Evolutionary conservation across 2,888 invertebrate genomes (phyloP), one percentile per base, ranked within the genome.

Genomic region (Disparrhopalites patrizii): DNA sequence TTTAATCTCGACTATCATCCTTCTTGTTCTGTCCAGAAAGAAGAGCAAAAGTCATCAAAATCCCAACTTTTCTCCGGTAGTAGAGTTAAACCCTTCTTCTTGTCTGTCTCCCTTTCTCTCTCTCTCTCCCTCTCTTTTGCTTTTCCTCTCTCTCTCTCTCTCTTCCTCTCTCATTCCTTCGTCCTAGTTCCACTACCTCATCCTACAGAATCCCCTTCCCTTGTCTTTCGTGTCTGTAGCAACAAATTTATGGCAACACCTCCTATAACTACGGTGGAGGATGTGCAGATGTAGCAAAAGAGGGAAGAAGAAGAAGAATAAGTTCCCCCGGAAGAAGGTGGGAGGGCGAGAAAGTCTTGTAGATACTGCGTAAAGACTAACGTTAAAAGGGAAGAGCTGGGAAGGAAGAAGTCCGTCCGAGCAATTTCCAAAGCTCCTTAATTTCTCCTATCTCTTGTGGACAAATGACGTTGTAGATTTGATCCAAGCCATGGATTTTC

Each of bases 21-120:
- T 28, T 47, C 51, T 25, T 33, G 18, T n/a, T 40, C 58, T 27
- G 28, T 28, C 20, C n/a, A 33, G 25, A 40, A 31, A 18, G 23
- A 51, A 55, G 54, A 28, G 62, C 31, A 56, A 57, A 55, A 64
- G 64, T 64, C 64, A 64, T 64, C 56, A 64, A 64, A 64, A 64
- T 64, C 56, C 55, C 31, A 64, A 56, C 56, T 56, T 50, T 56
- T 64, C 13, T 10, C 47, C 25, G 8, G 23, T 20, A 25, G 25
- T 23, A 47, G 47, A 47, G 47, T 47, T 47, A 47, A 47, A 47
- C 23, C 47, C 25, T 25, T 18, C 4, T 18, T 47, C 23, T 25
- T 28, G 15, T 36, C 47, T 18, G 50, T 47, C 13, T 10, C 10
- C 27, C 62, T 51, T 30, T 18, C 25, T 33, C 43, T 55, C 28